Evolutionary conservation across 2,888 invertebrate species (phyloP).

Genomic region (Archips xylosteana): DNA sequence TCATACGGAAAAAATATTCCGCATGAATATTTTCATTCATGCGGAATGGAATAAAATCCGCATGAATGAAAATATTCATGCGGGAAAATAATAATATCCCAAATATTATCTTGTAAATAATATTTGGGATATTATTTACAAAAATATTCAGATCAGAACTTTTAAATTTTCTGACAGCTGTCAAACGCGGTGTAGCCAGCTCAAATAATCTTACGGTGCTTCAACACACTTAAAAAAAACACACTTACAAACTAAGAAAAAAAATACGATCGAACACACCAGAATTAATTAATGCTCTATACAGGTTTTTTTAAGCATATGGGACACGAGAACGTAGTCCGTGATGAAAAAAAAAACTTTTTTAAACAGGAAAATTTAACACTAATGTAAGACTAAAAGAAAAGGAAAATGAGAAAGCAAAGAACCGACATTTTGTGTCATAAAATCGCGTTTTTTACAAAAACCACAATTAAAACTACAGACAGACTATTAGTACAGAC

Average conservation of each 20-base stretch:
- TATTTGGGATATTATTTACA: no score
- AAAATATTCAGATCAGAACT: neutral
- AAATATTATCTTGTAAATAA: no score
- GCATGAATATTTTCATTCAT: no score
- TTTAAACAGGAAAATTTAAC: neutral
- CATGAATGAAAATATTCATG: no score
- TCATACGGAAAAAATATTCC: no score
- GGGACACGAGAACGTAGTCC: constrained; percentile 45
- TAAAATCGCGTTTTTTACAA: neutral
- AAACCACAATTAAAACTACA: neutral
- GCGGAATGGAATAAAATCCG: no score
- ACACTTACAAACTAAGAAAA: constrained; percentile 74
- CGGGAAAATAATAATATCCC: no score
- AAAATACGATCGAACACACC: constrained; percentile 63
- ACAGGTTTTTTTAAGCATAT: constrained; percentile 52
- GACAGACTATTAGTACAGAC: neutral
- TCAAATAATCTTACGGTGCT: neutral
- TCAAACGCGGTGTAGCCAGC: neutral
- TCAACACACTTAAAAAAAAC: constrained; percentile 65
- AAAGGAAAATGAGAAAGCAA: neutral
- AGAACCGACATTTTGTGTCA: neutral
- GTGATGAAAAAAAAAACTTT: constrained; percentile 42
- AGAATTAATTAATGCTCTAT: constrained; percentile 61
- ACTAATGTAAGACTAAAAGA: neutral
- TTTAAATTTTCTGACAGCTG: neutral